Conservation (phyloP, 2,797 vertebrate genomes). For the Xiphorhynchus erythropygius region DNA sequence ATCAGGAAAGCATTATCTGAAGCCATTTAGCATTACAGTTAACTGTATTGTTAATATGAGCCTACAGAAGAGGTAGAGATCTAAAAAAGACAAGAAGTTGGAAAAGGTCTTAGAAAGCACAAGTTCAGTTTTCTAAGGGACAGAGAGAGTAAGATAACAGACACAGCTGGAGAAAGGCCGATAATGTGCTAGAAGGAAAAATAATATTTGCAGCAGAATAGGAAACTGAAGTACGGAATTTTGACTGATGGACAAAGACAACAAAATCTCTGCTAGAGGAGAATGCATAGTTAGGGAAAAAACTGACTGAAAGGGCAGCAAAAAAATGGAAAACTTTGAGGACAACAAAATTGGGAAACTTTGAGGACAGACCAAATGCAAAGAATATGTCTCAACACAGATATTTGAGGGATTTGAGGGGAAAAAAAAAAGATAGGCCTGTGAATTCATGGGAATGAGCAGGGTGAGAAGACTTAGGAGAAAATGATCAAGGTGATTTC, state of each 20-base stretch:
- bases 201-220: neutral
- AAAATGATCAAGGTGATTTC: neutral
- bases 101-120: neutral
- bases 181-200: neutral
- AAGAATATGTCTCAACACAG: neutral
- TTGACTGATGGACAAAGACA: neutral
- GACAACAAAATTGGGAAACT: neutral
- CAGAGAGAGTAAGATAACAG: neutral
- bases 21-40: neutral
- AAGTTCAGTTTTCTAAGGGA: neutral
- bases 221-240: neutral
- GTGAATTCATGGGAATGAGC: neutral
- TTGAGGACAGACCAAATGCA: neutral
- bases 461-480: neutral
- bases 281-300: neutral
- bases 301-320: neutral
- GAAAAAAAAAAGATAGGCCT: neutral
- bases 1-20: neutral
- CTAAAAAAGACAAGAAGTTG: neutral
- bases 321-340: neutral
- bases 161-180: neutral
- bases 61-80: neutral
- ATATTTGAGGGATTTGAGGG: too few relatives aligned
- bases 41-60: neutral
- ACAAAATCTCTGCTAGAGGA: neutral